Evolutionary conservation across 2,888 invertebrate genomes (phyloP), one percentile per base, ranked within the genome.

Genomic region (Brachypalpus laphriformis): DNA sequence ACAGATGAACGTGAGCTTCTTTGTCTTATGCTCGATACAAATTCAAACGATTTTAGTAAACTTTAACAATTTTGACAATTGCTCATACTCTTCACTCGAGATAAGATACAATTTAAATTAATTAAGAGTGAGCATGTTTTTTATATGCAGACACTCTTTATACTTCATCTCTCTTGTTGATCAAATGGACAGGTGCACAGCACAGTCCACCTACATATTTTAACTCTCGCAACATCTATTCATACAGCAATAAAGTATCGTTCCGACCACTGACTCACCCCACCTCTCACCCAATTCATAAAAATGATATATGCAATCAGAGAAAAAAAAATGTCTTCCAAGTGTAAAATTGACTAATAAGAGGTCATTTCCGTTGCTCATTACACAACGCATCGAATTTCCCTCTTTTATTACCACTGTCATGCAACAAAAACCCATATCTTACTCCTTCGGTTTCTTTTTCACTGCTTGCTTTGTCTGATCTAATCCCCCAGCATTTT

Each of bases 351-450:
- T 78, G 83, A 83, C 78, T 78, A 74, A 78, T 80, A 83, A 83
- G 83, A 83, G 74, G 78, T 83, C 56, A 83, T 65, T 83, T 83
- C 83, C 83, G 78, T 49, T 83, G 22, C 40, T 63, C 37, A 72
- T 77, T 40, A 72, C 56, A 65, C 65, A 34, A 66, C 18, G 14
- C 59, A 16, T 57, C 51, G 8, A 57, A 54, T 37, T 40, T 72
- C 66, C 72, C 59, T 45, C 40, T 49, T 40, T 63, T 31, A 28
- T 31, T 54, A 20, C 34, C 22, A 31, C 42, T 11, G 22, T 14
- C 14, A 9, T 70, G 56, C 68, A 45, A 45, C 9, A 54, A 70
- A 57, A 47, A 71, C 76, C 18, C 66, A 74, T 63, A 28, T 22
- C n/a, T 63, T 34, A 18, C 31, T 71, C 16, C 57, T 49, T 72